These are phyloP conservation scores for Rhagoletis pomonella DNA, from an alignment of 1,140 invertebrate species.

Conservation along the genomic window DNA sequence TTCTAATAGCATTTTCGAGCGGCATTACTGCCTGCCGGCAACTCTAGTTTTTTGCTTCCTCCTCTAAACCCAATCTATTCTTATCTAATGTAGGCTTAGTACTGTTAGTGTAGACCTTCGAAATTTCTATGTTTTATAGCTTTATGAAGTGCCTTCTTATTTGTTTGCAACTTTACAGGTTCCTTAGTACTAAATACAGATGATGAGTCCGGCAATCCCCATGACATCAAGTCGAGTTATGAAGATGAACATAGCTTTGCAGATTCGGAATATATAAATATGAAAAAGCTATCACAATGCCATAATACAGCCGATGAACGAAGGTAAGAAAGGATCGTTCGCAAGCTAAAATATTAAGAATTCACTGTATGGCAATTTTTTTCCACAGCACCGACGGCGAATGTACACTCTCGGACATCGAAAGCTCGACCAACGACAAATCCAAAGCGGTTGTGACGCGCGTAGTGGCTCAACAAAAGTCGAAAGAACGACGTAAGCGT, in stretches of 20 bases:
- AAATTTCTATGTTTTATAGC: no score
- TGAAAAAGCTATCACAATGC: conserved; percentile 51
- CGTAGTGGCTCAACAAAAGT: conserved; percentile 65
- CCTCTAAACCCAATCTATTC: no score
- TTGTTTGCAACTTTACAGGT: conserved; percentile 56
- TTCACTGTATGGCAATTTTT: no score
- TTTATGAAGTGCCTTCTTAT: no score
- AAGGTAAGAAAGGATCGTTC: conserved; percentile 32
- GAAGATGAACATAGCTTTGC: conserved; percentile 63
- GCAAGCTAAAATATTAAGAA: neutral
- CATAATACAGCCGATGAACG: conserved; percentile 9
- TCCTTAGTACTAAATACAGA: conserved; percentile 60
- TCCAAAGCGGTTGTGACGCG: conserved; percentile 63
- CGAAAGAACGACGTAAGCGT: conserved; percentile 64
- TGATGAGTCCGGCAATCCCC: conserved; percentile 56
- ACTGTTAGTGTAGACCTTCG: no score
- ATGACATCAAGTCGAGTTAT: conserved; percentile 60
- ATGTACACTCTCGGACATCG: conserved; percentile 69
- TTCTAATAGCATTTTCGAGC: no score
- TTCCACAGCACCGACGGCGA: conserved; percentile 66
- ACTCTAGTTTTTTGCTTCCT: no score
- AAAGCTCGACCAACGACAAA: conserved; percentile 62
- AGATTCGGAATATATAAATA: conserved; percentile 65
- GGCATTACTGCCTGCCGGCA: no score
- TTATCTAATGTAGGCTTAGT: no score